A percentile compares a stretch with the other conserved stretches of the same genome.
phyloP scores from a whole-genome alignment of 2,113 vertebrate genomes.

The Thermophis baileyi region DNA sequence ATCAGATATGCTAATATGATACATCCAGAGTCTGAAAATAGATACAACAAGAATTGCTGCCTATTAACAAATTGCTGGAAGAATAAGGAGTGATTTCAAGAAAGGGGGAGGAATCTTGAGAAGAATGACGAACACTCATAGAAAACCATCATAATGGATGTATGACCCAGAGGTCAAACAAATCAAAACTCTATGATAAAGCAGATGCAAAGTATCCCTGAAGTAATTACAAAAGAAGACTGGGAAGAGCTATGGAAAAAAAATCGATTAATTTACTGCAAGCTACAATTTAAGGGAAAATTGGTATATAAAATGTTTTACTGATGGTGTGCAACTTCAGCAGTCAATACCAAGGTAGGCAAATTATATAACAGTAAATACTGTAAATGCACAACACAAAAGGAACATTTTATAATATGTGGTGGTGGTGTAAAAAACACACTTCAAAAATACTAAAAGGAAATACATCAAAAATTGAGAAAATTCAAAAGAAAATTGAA shows the following conservation, averaged over 20 bases:
- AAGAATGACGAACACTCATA: background rate
- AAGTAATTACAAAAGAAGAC: background rate
- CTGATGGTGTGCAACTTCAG: background rate
- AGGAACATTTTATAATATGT: background rate
- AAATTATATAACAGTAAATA: background rate
- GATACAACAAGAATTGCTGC: background rate
- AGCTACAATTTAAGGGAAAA: background rate
- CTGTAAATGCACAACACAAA: background rate
- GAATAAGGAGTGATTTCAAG: background rate
- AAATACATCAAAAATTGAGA: background rate
- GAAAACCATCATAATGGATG: background rate
- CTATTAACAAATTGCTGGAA: background rate
- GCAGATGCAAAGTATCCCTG: background rate
- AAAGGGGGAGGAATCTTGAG: background rate
- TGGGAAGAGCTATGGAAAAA: background rate
- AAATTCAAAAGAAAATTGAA: background rate
- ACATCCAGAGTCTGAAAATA: background rate
- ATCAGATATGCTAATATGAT: background rate
- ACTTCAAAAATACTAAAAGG: background rate
- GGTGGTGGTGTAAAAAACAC: background rate
- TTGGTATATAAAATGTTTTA: background rate
- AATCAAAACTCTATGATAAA: background rate
- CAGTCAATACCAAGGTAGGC: background rate
- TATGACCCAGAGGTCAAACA: background rate
- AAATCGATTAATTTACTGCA: background rate